Conservation (phyloP, 2,888 invertebrate genomes). For the Epinotia nisella region DNA sequence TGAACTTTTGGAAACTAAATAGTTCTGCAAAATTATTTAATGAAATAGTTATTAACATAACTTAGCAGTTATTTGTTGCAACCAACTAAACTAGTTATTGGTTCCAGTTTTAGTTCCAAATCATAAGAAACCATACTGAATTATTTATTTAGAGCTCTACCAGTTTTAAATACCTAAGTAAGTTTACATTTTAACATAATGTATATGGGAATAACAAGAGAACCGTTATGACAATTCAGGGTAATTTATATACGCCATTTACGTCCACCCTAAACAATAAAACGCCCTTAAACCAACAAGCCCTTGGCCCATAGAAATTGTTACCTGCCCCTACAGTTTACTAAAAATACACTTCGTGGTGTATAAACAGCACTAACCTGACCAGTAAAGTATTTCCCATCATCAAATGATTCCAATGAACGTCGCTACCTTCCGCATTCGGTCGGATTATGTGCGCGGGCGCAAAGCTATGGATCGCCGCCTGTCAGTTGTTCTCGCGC, state of each 20-base stretch:
- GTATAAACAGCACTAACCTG: slow-evolving; percentile 68
- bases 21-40: slow-evolving; percentile 17
- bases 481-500: slow-evolving; percentile 78
- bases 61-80: slow-evolving; percentile 31
- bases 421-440: slow-evolving; percentile 54
- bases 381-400: slow-evolving; percentile 48
- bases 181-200: slow-evolving; percentile 2
- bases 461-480: slow-evolving; percentile 71
- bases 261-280: slow-evolving; percentile 42
- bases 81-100: slow-evolving; percentile 25
- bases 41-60: slow-evolving; percentile 25
- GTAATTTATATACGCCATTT: slow-evolving; percentile 40
- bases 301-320: slow-evolving; percentile 73
- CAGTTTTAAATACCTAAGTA: neutral
- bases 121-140: slow-evolving; percentile 38
- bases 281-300: slow-evolving; percentile 50
- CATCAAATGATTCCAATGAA: slow-evolving; percentile 44
- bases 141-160: slow-evolving; percentile 40
- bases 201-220: slow-evolving; percentile 18
- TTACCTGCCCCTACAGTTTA: slow-evolving; percentile 78
- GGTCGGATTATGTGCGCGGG: slow-evolving; percentile 69
- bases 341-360: slow-evolving; percentile 81
- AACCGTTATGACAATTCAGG: slow-evolving; percentile 24
- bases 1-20: slow-evolving; percentile 27
- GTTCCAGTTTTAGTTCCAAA: slow-evolving; percentile 36